Conservation (phyloP, 2,888 invertebrate species). For the Troglohyphantes excavatus region DNA sequence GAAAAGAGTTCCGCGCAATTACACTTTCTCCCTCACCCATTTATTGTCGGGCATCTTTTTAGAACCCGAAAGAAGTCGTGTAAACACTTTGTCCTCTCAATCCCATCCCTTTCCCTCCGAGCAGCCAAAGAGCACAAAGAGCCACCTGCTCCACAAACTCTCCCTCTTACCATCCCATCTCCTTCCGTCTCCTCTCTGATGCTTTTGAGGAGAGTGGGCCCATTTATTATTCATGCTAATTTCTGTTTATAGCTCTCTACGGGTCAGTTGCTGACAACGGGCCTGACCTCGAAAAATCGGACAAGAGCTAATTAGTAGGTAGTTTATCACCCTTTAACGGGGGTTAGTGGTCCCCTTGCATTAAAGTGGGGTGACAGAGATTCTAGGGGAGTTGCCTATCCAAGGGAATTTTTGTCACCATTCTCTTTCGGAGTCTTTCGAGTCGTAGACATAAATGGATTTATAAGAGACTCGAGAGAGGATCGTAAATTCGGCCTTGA, state of each 20-base stretch:
- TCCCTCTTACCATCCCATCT: conserved; percentile 12
- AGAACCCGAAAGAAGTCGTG: conserved; percentile 42
- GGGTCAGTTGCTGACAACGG: conserved; percentile 72
- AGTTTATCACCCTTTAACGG: conserved; percentile 22
- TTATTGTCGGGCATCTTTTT: conserved; percentile 48
- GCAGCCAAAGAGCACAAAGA: background rate
- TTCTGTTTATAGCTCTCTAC: conserved; percentile 74
- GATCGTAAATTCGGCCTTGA: background rate
- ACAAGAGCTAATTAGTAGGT: conserved; percentile 32
- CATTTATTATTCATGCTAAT: conserved; percentile 78
- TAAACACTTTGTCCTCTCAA: conserved; percentile 34
- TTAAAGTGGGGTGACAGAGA: conserved; percentile 58
- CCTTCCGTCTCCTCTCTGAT: conserved; percentile 4
- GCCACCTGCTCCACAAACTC: conserved; percentile 16
- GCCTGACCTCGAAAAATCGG: conserved; percentile 65
- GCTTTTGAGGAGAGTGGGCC: background rate
- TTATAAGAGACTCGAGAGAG: conserved; percentile 1
- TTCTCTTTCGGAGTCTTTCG: conserved; percentile 17
- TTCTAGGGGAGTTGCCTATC: background rate
- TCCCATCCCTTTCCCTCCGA: conserved; percentile 24
- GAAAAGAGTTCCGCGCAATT: conserved; percentile 55
- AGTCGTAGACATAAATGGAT: background rate
- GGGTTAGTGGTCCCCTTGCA: conserved; percentile 50
- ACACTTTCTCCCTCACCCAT: conserved; percentile 32
- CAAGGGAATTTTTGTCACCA: conserved; percentile 15